phyloP scores from a whole-genome alignment of 2,888 invertebrate genomes.

The Cyclophora punctaria region DNA sequence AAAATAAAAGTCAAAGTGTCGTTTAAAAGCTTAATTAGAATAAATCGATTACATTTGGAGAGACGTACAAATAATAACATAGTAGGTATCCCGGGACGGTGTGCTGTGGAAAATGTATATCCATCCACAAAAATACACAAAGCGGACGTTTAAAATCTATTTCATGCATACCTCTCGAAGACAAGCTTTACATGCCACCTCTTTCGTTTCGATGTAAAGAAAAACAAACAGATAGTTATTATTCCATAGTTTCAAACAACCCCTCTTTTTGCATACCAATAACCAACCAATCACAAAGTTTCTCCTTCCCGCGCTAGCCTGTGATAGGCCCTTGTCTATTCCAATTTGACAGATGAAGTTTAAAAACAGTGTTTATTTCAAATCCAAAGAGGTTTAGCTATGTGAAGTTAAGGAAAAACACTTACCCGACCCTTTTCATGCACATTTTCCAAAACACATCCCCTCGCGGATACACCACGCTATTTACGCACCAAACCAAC shows the following conservation, averaged over 20 bases:
- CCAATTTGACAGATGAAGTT: too few species aligned
- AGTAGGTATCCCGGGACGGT: slow-evolving; percentile 44
- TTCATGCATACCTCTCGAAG: slow-evolving; percentile 11
- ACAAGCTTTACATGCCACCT: slow-evolving; percentile 7
- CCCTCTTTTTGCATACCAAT: too few species aligned
- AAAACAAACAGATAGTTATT: background rate
- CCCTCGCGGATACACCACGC: slow-evolving; percentile 56
- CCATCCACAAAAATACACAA: slow-evolving; percentile 11
- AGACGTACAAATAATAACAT: slow-evolving; percentile 1
- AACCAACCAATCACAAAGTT: too few species aligned
- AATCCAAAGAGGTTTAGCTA: too few species aligned
- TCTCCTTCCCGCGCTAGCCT: too few species aligned
- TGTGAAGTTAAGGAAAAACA: slow-evolving; percentile 17
- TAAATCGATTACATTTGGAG: background rate
- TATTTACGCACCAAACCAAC: slow-evolving; percentile 14
- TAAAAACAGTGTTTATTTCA: too few species aligned
- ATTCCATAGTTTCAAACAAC: too few species aligned
- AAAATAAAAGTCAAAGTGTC: too few species aligned
- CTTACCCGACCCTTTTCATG: slow-evolving; percentile 54
- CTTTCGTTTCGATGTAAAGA: background rate
- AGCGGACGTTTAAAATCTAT: slow-evolving; percentile 6
- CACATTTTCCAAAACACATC: slow-evolving; percentile 68
- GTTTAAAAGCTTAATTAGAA: too few species aligned
- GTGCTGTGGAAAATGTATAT: slow-evolving; percentile 59
- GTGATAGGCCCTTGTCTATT: too few species aligned